These are phyloP conservation scores for Phyllostomus hastatus DNA, from an alignment of 2,113 vertebrate species.

Conservation along the genomic window DNA sequence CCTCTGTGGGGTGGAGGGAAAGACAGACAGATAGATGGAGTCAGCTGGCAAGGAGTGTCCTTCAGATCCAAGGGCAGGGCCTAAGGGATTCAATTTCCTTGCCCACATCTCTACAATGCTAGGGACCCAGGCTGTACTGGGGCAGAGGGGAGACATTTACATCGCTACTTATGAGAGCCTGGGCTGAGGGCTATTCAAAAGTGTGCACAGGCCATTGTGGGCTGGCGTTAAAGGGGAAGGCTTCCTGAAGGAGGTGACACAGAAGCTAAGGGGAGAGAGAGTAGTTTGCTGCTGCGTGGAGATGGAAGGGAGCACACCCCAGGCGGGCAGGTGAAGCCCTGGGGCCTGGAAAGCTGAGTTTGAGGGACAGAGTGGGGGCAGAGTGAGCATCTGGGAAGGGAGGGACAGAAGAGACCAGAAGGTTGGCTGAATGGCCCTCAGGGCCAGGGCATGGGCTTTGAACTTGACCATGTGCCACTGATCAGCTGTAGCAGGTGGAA, in stretches of 20 bases:
- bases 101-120: not conserved
- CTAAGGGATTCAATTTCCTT: not conserved
- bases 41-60: not conserved
- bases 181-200: too few species aligned
- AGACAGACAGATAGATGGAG: not conserved
- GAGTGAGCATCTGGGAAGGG: too few species aligned
- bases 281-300: not conserved
- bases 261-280: not conserved
- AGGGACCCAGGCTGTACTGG: not conserved
- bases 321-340: not conserved
- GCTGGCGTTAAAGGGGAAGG: not conserved
- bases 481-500: not conserved
- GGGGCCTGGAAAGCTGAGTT: not conserved
- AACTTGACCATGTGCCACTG: not conserved
- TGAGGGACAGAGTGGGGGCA: not conserved
- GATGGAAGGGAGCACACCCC: not conserved
- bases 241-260: not conserved
- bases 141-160: not conserved
- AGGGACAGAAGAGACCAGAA: not conserved
- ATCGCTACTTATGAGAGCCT: not conserved
- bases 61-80: not conserved
- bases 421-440: not conserved
- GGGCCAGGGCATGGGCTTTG: not conserved
- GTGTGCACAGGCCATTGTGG: not conserved
- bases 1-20: conserved; percentile 33